Conservation (phyloP, 2,113 vertebrate species). For the Serilophus lunatus region DNA sequence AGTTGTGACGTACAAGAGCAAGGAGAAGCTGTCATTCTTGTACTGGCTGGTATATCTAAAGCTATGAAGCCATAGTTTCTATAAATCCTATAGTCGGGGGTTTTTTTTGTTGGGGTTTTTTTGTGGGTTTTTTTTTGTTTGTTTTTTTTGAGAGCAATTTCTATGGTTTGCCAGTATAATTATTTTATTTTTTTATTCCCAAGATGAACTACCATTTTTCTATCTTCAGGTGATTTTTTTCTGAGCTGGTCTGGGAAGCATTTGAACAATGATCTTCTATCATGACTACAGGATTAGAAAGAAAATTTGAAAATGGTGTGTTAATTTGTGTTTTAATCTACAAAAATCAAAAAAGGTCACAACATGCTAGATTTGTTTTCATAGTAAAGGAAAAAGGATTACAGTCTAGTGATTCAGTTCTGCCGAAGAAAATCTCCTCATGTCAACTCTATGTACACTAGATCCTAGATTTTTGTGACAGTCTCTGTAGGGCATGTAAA, state of each 20-base stretch:
- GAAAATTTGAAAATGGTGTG: not conserved
- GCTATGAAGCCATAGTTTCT: not conserved
- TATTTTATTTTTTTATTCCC: not conserved
- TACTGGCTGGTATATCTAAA: not conserved
- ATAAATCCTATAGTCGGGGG: not conserved
- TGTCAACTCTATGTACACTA: not conserved
- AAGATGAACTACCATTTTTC: not conserved
- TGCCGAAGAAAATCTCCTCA: not conserved
- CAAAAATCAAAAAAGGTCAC: not conserved
- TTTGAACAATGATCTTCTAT: not conserved
- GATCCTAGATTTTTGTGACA: not conserved
- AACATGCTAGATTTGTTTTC: not conserved
- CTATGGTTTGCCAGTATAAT: not conserved
- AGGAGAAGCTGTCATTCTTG: not conserved
- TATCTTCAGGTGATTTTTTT: not conserved
- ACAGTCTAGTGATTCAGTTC: not conserved
- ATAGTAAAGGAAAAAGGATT: not conserved
- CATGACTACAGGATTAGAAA: not conserved
- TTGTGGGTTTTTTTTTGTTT: not conserved
- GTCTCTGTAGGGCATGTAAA: fast-evolving
- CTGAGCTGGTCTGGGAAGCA: not conserved
- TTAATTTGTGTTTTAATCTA: not conserved
- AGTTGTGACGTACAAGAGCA: not conserved
- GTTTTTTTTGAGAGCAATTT: not conserved
- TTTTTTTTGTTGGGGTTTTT: no score